phyloP scores from a whole-genome alignment of 1,140 invertebrate genomes.

The Grapholita molesta region DNA sequence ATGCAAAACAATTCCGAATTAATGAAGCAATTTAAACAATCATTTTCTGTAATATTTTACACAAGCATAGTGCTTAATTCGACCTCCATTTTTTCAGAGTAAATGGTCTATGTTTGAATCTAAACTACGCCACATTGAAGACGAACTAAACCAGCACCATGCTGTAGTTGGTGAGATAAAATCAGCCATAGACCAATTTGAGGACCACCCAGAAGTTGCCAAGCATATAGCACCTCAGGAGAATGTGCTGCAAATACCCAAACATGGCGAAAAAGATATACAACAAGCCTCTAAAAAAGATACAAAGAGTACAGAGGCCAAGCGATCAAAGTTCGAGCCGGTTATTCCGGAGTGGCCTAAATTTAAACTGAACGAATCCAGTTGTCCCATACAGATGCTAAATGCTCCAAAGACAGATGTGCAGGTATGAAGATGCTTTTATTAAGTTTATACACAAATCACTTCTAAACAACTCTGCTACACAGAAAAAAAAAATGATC shows the following conservation, averaged over 20 bases:
- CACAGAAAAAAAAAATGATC: too few relatives aligned
- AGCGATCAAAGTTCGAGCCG: constrained; percentile 53
- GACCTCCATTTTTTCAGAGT: constrained; percentile 68
- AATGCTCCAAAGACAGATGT: constrained; percentile 74
- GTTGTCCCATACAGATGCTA: constrained; percentile 58
- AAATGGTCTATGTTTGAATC: constrained; percentile 84
- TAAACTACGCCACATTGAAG: constrained; percentile 81
- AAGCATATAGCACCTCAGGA: background rate
- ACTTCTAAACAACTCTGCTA: too few relatives aligned
- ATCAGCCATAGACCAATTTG: constrained; percentile 70
- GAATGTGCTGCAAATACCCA: background rate
- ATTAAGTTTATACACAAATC: too few relatives aligned
- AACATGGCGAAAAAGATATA: background rate
- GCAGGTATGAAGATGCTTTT: constrained; percentile 59
- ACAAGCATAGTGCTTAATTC: background rate
- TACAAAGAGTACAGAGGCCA: constrained; percentile 31
- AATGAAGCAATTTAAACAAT: too few relatives aligned
- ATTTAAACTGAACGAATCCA: constrained; percentile 52
- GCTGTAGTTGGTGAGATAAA: constrained; percentile 79
- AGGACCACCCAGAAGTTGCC: constrained; percentile 31
- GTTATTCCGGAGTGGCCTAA: constrained; percentile 59
- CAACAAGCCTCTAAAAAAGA: background rate
- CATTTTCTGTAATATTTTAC: too few relatives aligned
- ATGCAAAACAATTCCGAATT: too few relatives aligned
- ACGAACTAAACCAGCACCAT: constrained; percentile 81